Evolutionary conservation across 2,797 vertebrate genomes (phyloP).

Genomic region (Tokudaia tokunoshimensis): DNA sequence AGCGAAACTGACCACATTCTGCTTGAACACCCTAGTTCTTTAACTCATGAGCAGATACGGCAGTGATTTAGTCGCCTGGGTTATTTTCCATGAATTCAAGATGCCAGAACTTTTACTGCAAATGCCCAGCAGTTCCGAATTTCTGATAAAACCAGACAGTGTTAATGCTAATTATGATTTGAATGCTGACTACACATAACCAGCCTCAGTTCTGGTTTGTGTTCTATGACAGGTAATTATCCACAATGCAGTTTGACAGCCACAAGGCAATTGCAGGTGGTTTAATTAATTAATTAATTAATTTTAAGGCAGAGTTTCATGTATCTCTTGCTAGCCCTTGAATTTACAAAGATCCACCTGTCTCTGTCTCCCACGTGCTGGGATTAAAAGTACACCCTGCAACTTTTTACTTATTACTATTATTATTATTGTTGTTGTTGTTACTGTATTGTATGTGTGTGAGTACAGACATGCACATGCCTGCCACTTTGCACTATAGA

Average conservation of each 20-base stretch:
- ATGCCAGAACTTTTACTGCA: not conserved
- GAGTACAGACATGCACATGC: not conserved
- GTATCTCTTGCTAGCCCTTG: not conserved
- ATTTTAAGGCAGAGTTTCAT: not conserved
- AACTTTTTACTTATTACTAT: too few species aligned
- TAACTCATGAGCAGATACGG: not conserved
- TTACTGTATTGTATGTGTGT: too few species aligned
- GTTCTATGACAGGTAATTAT: slow-evolving; percentile 13
- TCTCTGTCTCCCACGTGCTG: not conserved
- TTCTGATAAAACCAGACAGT: not conserved
- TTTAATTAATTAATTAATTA: not conserved
- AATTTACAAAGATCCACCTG: not conserved
- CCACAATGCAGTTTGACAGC: not conserved
- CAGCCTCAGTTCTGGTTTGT: not conserved
- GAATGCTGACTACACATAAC: not conserved
- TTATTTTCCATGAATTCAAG: not conserved
- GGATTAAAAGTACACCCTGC: not conserved
- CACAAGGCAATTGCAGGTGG: slow-evolving; percentile 14
- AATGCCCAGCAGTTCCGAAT: not conserved
- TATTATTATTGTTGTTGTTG: too few species aligned
- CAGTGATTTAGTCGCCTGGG: not conserved
- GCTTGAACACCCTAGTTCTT: slow-evolving; percentile 22
- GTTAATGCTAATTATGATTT: not conserved
- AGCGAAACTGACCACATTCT: not conserved
- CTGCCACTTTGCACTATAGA: not conserved